Conservation (phyloP, 2,113 vertebrate genomes). For the Chionodraco myersi region DNA sequence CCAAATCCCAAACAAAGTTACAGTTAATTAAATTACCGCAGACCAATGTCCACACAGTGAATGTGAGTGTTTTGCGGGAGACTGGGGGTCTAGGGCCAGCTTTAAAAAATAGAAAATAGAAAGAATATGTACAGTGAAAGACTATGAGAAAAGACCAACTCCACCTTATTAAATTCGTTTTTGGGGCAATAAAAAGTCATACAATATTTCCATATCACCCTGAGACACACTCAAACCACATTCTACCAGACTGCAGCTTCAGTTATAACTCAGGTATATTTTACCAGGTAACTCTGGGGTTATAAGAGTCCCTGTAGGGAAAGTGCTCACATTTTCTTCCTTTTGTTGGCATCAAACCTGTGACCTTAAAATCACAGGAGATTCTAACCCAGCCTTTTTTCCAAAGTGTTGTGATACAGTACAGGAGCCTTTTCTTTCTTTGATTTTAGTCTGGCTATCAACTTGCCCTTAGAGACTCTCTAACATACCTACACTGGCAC, state of each 20-base stretch:
- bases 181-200: background rate
- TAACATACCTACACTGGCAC: conserved; percentile 12
- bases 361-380: conserved; percentile 71
- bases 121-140: background rate
- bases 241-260: conserved; percentile 37
- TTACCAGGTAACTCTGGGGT: conserved; percentile 22
- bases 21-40: conserved; percentile 38
- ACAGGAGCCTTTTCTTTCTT: conserved; percentile 47
- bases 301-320: conserved; percentile 44
- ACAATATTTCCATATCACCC: background rate
- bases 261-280: conserved; percentile 39
- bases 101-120: conserved; percentile 18
- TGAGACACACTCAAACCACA: conserved; percentile 16
- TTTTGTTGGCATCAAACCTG: conserved; percentile 54
- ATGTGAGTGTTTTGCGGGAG: background rate
- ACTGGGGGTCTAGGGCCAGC: background rate
- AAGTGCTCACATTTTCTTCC: conserved; percentile 56
- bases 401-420: conserved; percentile 52
- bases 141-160: background rate
- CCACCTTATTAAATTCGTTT: conserved; percentile 24
- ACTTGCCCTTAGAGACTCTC: conserved; percentile 37
- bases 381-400: conserved; percentile 50
- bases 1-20: conserved; percentile 38
- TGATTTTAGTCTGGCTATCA: conserved; percentile 62
- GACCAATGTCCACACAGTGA: conserved; percentile 20